Conservation (phyloP, 1,140 invertebrate genomes). For the Drosophila setifemur region DNA sequence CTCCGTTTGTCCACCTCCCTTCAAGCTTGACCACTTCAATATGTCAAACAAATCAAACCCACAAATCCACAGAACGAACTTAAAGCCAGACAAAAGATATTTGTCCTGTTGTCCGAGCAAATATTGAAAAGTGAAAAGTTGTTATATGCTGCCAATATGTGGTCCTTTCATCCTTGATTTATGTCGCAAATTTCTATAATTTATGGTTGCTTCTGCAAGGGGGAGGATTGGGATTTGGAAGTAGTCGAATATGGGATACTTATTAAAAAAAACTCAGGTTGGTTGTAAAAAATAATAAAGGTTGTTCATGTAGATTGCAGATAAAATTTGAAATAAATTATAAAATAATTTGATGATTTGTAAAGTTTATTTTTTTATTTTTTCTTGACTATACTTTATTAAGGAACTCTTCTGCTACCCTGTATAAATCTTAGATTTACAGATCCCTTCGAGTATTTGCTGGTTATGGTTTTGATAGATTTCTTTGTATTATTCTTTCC, state of each 20-base stretch:
- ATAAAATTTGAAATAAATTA: too few relatives aligned
- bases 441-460: slow-evolving; percentile 39
- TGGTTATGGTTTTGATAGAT: slow-evolving; percentile 73
- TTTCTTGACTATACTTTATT: too few relatives aligned
- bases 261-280: neutral
- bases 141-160: slow-evolving; percentile 62
- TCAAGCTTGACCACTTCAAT: slow-evolving; percentile 71
- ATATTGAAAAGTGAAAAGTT: slow-evolving; percentile 77
- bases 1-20: slow-evolving; percentile 11
- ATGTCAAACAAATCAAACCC: slow-evolving; percentile 72
- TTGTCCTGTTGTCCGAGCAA: slow-evolving; percentile 39
- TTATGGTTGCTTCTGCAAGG: slow-evolving; percentile 41
- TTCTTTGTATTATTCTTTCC: slow-evolving; percentile 30
- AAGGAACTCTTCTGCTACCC: neutral
- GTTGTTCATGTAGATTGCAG: too few relatives aligned
- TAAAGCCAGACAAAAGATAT: slow-evolving; percentile 41
- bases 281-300: neutral
- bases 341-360: too few relatives aligned
- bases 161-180: slow-evolving; percentile 60
- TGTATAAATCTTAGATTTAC: slow-evolving; percentile 1
- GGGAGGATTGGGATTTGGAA: neutral
- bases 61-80: neutral
- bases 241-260: slow-evolving; percentile 19
- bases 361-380: too few relatives aligned
- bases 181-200: slow-evolving; percentile 69